Percentiles rank a stretch among this genome's conserved stretches.
phyloP scores from a whole-genome alignment of 2,113 vertebrate species.

The Dicentrarchus labrax region DNA sequence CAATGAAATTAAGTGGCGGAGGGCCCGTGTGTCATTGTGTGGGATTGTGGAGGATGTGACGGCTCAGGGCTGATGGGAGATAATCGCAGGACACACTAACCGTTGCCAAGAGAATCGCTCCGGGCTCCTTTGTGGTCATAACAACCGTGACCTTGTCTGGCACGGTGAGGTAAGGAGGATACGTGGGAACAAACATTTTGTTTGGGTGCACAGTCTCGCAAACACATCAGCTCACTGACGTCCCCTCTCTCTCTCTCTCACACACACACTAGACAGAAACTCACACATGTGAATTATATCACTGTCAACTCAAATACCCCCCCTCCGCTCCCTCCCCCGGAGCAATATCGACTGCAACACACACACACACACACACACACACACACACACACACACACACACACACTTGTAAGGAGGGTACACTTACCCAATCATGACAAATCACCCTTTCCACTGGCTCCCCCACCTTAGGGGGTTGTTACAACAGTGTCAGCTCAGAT shows the following conservation, averaged over 20 bases:
- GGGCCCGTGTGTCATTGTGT: slow-evolving; percentile 23
- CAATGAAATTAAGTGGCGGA: slow-evolving; percentile 58
- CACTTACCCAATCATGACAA: slow-evolving; percentile 64
- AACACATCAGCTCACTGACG: background rate
- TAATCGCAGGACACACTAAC: slow-evolving; percentile 58
- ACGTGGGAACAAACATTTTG: slow-evolving; percentile 17
- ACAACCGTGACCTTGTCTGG: slow-evolving; percentile 55
- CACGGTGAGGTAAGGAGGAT: slow-evolving; percentile 10
- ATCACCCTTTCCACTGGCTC: slow-evolving; percentile 49
- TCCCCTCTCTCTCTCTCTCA: background rate
- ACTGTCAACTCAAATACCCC: slow-evolving; percentile 29
- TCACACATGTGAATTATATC: slow-evolving; percentile 38
- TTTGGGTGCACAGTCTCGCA: background rate
- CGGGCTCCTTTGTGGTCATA: slow-evolving; percentile 50
- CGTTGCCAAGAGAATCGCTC: slow-evolving; percentile 32
- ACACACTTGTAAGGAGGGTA: slow-evolving; percentile 4
- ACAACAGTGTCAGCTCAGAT: slow-evolving; percentile 51
- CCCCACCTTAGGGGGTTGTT: slow-evolving; percentile 48
- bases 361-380: background rate
- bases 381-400: background rate
- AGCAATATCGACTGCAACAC: slow-evolving; percentile 26
- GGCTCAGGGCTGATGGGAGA: slow-evolving; percentile 66
- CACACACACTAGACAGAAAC: background rate
- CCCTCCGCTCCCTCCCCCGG: background rate
- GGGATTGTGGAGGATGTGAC: slow-evolving; percentile 47